Evolutionary conservation across 2,113 vertebrate genomes (phyloP).

Genomic region (Macroglossus sobrinus): DNA sequence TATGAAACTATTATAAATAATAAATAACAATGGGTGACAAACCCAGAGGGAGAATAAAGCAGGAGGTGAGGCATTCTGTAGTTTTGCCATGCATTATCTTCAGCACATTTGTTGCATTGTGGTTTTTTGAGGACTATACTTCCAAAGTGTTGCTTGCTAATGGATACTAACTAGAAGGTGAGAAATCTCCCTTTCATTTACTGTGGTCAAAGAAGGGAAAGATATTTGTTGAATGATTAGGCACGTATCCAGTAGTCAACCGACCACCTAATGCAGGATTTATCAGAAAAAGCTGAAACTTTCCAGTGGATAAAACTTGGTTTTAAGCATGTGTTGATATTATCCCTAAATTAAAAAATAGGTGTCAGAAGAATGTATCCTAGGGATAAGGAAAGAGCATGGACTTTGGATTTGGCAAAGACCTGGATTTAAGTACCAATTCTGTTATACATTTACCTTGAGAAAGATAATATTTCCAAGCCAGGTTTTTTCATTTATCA

Average conservation of each 20-base stretch:
- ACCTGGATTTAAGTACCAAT: neutral
- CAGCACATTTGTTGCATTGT: neutral
- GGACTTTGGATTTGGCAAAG: neutral
- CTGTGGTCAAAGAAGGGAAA: conserved; percentile 60
- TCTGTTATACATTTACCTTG: neutral
- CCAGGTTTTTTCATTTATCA: neutral
- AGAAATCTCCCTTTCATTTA: conserved; percentile 22
- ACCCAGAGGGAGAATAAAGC: neutral
- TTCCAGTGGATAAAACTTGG: neutral
- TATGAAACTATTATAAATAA: conserved; percentile 62
- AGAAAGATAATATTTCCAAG: neutral
- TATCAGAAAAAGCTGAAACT: neutral
- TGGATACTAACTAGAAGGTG: conserved; percentile 32
- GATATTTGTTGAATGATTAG: conserved; percentile 41
- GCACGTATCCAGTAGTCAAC: conserved; percentile 7
- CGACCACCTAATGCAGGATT: neutral
- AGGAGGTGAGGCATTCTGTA: neutral
- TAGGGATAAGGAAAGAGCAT: neutral
- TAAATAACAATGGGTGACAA: conserved; percentile 53
- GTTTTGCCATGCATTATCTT: neutral
- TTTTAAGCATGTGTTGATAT: neutral
- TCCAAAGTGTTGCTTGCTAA: conserved; percentile 59
- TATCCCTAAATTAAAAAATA: neutral
- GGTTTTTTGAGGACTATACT: conserved; percentile 44
- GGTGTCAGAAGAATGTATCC: neutral